These are phyloP conservation scores for Drosophila grimshawi DNA, from an alignment of 1,140 invertebrate species.

Conservation along the genomic window DNA sequence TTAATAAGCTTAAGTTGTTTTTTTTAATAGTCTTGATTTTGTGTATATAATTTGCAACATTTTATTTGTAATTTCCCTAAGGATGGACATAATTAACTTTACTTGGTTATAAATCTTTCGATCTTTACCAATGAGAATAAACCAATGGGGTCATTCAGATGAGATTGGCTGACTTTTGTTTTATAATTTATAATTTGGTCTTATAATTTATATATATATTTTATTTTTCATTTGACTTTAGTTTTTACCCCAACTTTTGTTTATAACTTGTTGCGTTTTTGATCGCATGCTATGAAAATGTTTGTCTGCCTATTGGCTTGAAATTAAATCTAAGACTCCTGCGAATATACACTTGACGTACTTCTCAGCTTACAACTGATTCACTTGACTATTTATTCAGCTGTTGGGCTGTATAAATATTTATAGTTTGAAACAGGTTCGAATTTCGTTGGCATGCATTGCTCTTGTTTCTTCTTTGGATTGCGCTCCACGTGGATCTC, in stretches of 20 bases:
- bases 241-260: too few relatives aligned
- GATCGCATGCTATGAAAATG: background rate
- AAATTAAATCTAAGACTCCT: background rate
- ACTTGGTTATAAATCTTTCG: too few relatives aligned
- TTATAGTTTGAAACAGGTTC: constrained; percentile 20
- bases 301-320: background rate
- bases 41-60: background rate
- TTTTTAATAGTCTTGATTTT: constrained; percentile 1
- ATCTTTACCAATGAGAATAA: too few relatives aligned
- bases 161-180: too few relatives aligned
- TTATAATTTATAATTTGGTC: too few relatives aligned
- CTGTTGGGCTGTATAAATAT: constrained; percentile 13
- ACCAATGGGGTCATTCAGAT: too few relatives aligned
- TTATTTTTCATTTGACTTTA: too few relatives aligned
- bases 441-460: background rate
- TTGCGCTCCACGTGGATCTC: constrained; percentile 11
- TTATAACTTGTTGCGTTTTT: too few relatives aligned
- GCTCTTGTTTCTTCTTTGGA: background rate
- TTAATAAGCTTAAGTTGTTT: background rate
- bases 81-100: too few relatives aligned
- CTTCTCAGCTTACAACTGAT: background rate
- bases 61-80: background rate
- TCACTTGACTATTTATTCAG: background rate
- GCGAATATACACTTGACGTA: background rate
- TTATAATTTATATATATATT: too few relatives aligned